A percentile compares a stretch with the other conserved stretches of the same genome.
Evolutionary conservation across 2,113 vertebrate genomes (phyloP).

Genomic region (Tretioscincus oriximinensis): DNA sequence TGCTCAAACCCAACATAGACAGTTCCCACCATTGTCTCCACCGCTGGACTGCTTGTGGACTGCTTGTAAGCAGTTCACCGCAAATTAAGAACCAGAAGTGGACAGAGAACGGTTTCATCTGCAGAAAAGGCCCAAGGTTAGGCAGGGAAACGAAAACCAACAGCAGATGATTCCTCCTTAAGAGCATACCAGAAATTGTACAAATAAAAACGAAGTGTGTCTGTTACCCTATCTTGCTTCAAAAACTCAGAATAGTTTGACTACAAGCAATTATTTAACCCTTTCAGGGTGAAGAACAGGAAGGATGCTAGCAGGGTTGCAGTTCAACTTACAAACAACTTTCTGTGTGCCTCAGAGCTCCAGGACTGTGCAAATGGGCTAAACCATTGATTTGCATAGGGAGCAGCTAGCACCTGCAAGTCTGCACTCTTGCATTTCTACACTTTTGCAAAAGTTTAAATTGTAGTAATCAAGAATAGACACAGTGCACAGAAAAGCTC

Average conservation of each 20-base stretch:
- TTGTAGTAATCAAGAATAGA: neutral
- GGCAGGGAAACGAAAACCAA: no score
- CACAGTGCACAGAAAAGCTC: neutral
- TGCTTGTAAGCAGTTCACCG: no score
- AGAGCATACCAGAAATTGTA: no score
- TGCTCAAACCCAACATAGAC: no score
- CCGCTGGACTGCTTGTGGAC: no score
- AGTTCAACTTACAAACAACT: conserved; percentile 6
- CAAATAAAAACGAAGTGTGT: no score
- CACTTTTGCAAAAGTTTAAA: neutral
- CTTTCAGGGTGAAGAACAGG: neutral
- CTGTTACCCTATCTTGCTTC: neutral
- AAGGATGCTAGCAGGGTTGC: no score
- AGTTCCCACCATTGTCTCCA: no score
- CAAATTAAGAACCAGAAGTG: no score
- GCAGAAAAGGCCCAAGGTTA: no score
- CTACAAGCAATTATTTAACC: neutral
- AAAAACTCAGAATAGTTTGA: neutral
- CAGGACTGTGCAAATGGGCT: conserved; percentile 4
- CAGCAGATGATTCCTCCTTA: no score
- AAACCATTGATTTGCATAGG: conserved; percentile 12
- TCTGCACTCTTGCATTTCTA: neutral
- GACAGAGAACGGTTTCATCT: no score
- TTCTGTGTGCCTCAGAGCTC: neutral
- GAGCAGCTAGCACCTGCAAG: neutral